phyloP scores from a whole-genome alignment of 2,113 vertebrate species.

The Neomonachus schauinslandi region DNA sequence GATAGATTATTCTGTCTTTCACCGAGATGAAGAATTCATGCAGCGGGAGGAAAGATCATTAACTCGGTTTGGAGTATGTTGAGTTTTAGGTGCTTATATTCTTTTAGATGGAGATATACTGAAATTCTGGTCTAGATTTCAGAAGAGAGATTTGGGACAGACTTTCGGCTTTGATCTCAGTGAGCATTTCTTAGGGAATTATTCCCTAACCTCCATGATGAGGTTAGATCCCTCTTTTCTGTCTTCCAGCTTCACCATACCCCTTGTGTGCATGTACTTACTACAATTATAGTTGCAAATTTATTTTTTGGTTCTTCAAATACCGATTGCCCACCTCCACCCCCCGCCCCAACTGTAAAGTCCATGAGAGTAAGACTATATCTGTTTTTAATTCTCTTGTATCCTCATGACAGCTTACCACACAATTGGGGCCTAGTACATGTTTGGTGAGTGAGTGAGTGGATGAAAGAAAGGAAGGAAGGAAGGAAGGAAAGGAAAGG shows the following conservation, averaged over 20 bases:
- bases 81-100: background rate
- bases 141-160: background rate
- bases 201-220: background rate
- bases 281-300: background rate
- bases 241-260: background rate
- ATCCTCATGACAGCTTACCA: background rate
- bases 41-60: background rate
- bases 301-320: slow-evolving; percentile 16
- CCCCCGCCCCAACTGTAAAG: background rate
- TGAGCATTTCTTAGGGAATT: background rate
- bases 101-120: background rate
- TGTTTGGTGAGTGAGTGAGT: background rate
- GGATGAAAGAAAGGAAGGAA: background rate
- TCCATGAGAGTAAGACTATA: background rate
- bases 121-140: background rate
- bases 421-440: rapidly evolving
- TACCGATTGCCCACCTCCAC: background rate
- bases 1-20: background rate
- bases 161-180: background rate
- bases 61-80: background rate
- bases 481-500: background rate
- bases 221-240: background rate
- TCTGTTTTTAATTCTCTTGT: background rate
- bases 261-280: background rate
- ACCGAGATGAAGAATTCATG: background rate